Base-by-base conservation (phyloP, 2,888 invertebrate genomes). In the Eupithecia pulchellata region DNA sequence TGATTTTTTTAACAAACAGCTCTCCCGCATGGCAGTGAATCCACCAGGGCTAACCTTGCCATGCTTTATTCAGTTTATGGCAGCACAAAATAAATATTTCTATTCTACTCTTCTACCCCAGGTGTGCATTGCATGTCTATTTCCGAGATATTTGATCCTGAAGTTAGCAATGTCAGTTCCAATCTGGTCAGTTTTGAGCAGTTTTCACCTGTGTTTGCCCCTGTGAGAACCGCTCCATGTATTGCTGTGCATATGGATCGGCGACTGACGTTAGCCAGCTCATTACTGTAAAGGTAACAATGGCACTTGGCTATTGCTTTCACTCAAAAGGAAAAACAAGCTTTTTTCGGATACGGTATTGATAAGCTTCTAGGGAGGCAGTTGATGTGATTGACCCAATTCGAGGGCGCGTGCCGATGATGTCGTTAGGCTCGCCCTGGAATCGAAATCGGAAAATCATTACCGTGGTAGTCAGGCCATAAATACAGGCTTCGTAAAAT, bases 371-470 rank as follows among this genome's bases (percentile, higher is more conserved):
- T 34, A 61, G 32, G 34, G 70, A 73, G 75, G 73, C 66, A 32
- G 80, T 81, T 82, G 80, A 81, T 81, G 84, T 81, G 84, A 83
- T 82, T 83, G 85, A 85, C 85, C 85, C 82, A 82, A 80, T 83
- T 84, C 65, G 68, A 73, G 62, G 64, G 67, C 75, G 68, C 72
- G 68, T 76, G 69, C 60, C 73, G 36, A 67, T 64, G 66, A 63
- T 69, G 74, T 69, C 77, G 74, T 68, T 68, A 65, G 72, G 47
- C 69, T 42, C 71, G 71, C 78, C 78, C 66, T 70, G 47, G 55
- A 69, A 47, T 29, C 68, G 67, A 69, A 71, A 68, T 73, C 57
- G 71, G 63, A 68, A 64, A 74, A 39, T 57, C 47, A 65, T 63
- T 64, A 69, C 32, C 32, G n/a, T n/a, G 47, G 30, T 20, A 34